phyloP scores from a whole-genome alignment of 2,797 vertebrate species.

The Chaunax sp. region DNA sequence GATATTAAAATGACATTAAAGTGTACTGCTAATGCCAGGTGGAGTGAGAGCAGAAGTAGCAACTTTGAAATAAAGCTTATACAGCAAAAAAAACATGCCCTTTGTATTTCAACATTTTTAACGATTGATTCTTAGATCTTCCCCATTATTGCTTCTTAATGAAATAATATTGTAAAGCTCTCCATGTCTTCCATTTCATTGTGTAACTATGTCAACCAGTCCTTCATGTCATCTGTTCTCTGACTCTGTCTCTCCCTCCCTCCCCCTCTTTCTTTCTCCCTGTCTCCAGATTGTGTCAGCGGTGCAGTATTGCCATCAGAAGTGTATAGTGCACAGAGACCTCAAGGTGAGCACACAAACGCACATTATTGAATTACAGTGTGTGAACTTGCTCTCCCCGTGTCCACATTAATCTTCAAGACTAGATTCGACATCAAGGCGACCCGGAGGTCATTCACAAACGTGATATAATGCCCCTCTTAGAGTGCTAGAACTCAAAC shows the following conservation, averaged over 20 bases:
- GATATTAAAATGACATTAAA: too few species aligned
- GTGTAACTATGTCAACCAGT: constrained; percentile 9
- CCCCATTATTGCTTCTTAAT: constrained; percentile 4
- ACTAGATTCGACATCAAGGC: constrained; percentile 25
- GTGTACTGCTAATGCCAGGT: too few species aligned
- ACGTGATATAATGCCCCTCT: constrained; percentile 28
- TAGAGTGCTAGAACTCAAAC: neutral
- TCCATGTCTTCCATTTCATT: constrained; percentile 3
- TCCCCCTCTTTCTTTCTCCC: constrained; percentile 13
- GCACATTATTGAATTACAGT: constrained; percentile 21
- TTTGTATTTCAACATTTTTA: neutral
- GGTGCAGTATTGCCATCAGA: constrained; percentile 98
- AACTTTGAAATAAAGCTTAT: neutral
- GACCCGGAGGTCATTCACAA: constrained; percentile 48
- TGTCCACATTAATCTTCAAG: constrained; percentile 33
- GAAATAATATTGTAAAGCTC: constrained; percentile 11
- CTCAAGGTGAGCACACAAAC: constrained; percentile 88
- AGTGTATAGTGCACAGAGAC: constrained; percentile 96
- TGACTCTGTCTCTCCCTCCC: neutral
- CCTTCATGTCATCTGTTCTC: constrained; percentile 2
- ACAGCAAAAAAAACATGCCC: too few species aligned
- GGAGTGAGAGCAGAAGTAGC: too few species aligned
- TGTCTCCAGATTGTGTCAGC: constrained; percentile 92
- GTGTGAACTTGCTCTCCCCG: neutral
- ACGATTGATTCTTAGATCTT: neutral